Evolutionary conservation across 2,888 invertebrate genomes (phyloP).

Genomic region (Brenthis daphne): DNA sequence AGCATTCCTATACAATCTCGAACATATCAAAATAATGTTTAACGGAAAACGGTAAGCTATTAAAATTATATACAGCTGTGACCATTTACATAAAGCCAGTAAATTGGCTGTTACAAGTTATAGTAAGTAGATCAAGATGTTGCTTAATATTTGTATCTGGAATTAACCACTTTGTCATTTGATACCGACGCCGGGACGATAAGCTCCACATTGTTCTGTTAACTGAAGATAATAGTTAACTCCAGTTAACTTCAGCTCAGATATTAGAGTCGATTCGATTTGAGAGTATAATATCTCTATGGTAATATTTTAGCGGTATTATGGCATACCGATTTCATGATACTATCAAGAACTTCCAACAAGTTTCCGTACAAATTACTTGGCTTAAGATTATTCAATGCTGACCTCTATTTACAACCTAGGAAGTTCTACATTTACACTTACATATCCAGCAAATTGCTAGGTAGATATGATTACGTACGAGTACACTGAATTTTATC

Average conservation of each 20-base stretch:
- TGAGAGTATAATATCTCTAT: background rate
- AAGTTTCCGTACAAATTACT: conserved; percentile 11
- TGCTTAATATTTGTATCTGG: background rate
- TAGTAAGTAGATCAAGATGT: too few species aligned
- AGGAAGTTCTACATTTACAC: conserved; percentile 6
- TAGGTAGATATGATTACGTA: background rate
- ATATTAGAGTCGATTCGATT: conserved; percentile 1
- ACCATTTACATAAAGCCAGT: too few species aligned
- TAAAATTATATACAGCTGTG: too few species aligned
- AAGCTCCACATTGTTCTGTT: conserved; percentile 7
- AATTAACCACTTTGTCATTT: conserved; percentile 4
- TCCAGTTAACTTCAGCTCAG: background rate
- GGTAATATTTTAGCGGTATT: conserved; percentile 11
- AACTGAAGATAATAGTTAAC: conserved; percentile 12
- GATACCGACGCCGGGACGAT: background rate
- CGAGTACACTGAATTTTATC: background rate
- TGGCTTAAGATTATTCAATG: conserved; percentile 11
- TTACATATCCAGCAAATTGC: background rate
- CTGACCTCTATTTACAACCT: conserved; percentile 1
- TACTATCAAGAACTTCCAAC: conserved; percentile 3
- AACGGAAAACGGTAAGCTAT: too few species aligned
- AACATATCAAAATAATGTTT: too few species aligned
- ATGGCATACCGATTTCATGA: conserved; percentile 5
- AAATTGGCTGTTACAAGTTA: too few species aligned
- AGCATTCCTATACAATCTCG: too few species aligned